Base-by-base conservation (phyloP, 1,140 invertebrate species). In the Pteromalus puparum region DNA sequence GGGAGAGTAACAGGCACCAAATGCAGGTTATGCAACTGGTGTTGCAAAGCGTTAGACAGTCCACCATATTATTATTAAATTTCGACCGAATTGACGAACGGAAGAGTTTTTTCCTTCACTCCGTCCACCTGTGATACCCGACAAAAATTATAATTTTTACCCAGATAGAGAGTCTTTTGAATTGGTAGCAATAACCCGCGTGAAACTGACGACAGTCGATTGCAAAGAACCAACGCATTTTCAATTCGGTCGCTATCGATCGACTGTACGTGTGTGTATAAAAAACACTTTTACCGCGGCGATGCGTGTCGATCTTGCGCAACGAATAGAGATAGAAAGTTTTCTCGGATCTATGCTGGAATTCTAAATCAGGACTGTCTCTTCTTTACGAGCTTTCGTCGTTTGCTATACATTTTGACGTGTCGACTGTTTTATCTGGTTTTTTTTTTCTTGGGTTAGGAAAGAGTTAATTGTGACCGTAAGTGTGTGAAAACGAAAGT, bases 1-100 rank as follows among this genome's bases (percentile, higher is more conserved):
- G 67, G 68, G 89, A 89, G 34, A 89, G 81, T 24, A 90, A 26
- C 34, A 86, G 78, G 67, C 85, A 85, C 88, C 89, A 90, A 18
- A 89, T 87, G 85, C 88, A 88, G 30, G 87, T 65, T 86, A 89
- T 80, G 70, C 87, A 89, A 82, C 74, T 82, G 48, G 48, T 87
- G 42, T 90, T 89, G 81, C 87, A 89, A 42, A 87, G 46, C 0
- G 87, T 76, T 28, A 89, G 75, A 26, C 84, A 87, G 28, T 87
- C 88, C n/a, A 90, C 83, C 88, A 89, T 90, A 9, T 12, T 7
- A 42, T 26, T 30, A 28, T 28, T 42, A 10, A 26, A 13, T 18
- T 28, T 70, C 28, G 24, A 30, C 3, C 15, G 26, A 12, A 28
- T 70, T 70, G n/a, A 68, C 13, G 15, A 2, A 7, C 67, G 0